Percentiles rank a stretch among this genome's conserved stretches.
Conservation (phyloP, 2,797 vertebrate genomes). For the Florisuga fusca region DNA sequence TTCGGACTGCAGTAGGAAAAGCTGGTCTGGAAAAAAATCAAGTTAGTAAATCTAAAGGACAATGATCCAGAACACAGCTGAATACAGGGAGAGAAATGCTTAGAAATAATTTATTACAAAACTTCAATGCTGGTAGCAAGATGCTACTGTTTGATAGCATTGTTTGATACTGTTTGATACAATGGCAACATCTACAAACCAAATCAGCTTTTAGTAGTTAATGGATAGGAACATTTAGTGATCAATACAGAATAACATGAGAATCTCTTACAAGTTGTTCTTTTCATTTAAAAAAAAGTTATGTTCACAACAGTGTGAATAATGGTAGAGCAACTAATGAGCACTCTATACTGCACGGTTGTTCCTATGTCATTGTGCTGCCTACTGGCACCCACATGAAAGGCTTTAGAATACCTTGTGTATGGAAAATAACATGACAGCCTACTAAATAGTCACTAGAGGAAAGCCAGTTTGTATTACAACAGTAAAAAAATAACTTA, state of each 20-base stretch:
- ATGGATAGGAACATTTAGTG: not conserved
- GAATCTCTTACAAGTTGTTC: not conserved
- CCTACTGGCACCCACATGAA: not conserved
- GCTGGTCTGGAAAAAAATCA: not conserved
- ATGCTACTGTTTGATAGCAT: not conserved
- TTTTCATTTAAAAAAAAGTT: not conserved
- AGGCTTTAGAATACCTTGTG: not conserved
- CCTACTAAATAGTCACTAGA: not conserved
- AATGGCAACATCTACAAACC: not conserved
- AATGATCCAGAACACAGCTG: not conserved
- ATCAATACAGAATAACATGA: not conserved
- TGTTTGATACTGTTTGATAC: not conserved
- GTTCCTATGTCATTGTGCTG: not conserved
- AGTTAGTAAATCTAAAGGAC: not conserved
- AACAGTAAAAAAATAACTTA: not conserved
- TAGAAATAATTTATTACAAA: not conserved
- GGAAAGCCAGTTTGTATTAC: not conserved
- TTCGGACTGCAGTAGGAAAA: not conserved
- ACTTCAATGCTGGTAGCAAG: not conserved
- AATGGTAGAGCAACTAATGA: not conserved
- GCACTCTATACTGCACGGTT: not conserved
- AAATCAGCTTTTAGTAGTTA: not conserved
- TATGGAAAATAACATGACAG: not conserved
- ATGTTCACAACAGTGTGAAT: not conserved
- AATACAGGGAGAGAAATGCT: not conserved